Conservation (phyloP, 2,113 vertebrate genomes). For the Macaca fascicularis region DNA sequence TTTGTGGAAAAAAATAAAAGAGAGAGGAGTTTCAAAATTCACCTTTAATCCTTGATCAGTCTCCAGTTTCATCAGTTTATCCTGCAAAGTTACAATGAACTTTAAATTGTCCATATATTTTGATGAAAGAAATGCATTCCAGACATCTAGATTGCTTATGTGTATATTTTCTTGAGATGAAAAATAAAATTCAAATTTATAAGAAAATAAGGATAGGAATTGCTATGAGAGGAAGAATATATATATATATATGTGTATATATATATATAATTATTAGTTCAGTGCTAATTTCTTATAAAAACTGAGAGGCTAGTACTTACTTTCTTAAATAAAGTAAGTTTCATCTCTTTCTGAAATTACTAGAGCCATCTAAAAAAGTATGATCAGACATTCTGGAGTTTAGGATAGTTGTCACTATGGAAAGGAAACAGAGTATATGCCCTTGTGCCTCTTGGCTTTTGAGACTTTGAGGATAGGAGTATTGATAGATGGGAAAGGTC, state of each 20-base stretch:
- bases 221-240: background rate
- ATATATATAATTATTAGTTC: background rate
- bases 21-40: background rate
- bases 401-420: background rate
- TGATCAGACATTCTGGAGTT: background rate
- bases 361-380: background rate
- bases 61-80: background rate
- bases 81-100: background rate
- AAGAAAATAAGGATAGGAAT: background rate
- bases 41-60: background rate
- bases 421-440: background rate
- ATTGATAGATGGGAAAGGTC: background rate
- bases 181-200: constrained; percentile 32
- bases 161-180: background rate
- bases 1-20: background rate
- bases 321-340: background rate
- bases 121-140: background rate
- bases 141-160: background rate
- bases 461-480: background rate
- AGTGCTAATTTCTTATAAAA: background rate
- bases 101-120: background rate
- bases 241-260: background rate
- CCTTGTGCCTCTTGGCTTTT: background rate
- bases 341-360: background rate
- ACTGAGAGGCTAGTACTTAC: background rate